phyloP scores from a whole-genome alignment of 2,797 vertebrate species.

The Melanotaenia trifasciata region DNA sequence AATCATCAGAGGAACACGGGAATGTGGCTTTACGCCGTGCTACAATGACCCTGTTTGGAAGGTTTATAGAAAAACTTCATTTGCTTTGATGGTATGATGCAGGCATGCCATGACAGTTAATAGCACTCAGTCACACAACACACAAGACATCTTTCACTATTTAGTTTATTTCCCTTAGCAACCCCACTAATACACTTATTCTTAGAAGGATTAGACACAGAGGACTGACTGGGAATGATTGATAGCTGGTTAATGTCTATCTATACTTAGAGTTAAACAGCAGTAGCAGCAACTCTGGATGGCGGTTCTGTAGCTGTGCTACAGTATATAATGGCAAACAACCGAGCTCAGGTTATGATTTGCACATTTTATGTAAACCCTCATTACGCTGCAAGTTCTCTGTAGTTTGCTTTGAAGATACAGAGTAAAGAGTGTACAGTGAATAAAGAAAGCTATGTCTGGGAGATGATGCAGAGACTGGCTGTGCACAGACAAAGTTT shows the following conservation, averaged over 20 bases:
- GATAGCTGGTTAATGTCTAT: constrained; percentile 27
- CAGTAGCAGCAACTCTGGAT: background rate
- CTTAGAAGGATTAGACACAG: background rate
- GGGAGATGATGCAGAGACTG: constrained; percentile 11
- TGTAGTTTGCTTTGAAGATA: background rate
- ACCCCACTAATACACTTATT: background rate
- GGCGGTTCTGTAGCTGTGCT: background rate
- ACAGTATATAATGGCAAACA: constrained; percentile 5
- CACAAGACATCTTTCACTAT: constrained; percentile 13
- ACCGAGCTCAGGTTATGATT: constrained; percentile 19
- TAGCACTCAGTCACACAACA: constrained; percentile 23
- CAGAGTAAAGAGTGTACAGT: constrained; percentile 5
- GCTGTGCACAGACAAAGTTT: constrained; percentile 15
- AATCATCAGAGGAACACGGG: constrained; percentile 35
- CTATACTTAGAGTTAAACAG: constrained; percentile 1
- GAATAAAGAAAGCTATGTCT: constrained; percentile 33
- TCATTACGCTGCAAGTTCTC: constrained; percentile 4
- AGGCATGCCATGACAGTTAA: constrained; percentile 24
- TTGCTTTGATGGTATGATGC: constrained; percentile 45
- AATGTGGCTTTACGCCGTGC: background rate
- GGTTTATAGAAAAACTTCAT: constrained; percentile 46
- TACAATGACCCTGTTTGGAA: constrained; percentile 13
- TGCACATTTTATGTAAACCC: constrained; percentile 23
- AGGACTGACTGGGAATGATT: constrained; percentile 17
- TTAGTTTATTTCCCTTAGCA: constrained; percentile 19